Evolutionary conservation across 2,113 vertebrate genomes (phyloP).

Genomic region (Scortum barcoo): DNA sequence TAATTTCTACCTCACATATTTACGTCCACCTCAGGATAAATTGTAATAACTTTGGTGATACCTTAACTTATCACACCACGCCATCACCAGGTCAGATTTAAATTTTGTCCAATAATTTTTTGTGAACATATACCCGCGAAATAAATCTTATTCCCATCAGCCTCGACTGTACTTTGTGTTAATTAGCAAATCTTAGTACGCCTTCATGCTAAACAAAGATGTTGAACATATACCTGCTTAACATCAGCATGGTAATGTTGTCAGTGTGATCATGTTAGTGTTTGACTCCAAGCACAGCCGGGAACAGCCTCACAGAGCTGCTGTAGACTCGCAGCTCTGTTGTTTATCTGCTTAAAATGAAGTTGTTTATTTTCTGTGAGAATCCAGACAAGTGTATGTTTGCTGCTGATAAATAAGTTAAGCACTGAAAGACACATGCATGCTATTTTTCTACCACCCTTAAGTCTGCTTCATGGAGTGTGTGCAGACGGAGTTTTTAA

Average conservation of each 20-base stretch:
- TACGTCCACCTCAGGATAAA: background rate
- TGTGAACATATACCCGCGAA: background rate
- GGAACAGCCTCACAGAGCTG: background rate
- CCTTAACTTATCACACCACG: background rate
- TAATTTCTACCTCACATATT: background rate
- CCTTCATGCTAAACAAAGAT: background rate
- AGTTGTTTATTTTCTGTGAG: background rate
- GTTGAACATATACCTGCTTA: background rate
- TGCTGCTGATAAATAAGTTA: background rate
- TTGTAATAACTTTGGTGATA: background rate
- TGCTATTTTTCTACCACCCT: background rate
- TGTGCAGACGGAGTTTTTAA: slow-evolving; percentile 14
- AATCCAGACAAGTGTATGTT: background rate
- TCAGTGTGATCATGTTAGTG: background rate
- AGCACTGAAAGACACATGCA: background rate
- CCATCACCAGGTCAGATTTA: background rate
- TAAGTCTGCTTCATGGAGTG: background rate
- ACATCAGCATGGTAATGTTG: background rate
- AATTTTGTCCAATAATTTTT: background rate
- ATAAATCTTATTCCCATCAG: background rate
- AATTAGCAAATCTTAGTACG: background rate
- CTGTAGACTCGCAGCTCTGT: slow-evolving; percentile 8
- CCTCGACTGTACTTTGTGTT: background rate
- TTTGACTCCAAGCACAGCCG: too few species aligned
- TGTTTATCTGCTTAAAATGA: background rate